Percentiles rank a stretch among this genome's conserved stretches.
Evolutionary conservation across 2,797 vertebrate species (phyloP).

Genomic region (Cichlasoma orientale): DNA sequence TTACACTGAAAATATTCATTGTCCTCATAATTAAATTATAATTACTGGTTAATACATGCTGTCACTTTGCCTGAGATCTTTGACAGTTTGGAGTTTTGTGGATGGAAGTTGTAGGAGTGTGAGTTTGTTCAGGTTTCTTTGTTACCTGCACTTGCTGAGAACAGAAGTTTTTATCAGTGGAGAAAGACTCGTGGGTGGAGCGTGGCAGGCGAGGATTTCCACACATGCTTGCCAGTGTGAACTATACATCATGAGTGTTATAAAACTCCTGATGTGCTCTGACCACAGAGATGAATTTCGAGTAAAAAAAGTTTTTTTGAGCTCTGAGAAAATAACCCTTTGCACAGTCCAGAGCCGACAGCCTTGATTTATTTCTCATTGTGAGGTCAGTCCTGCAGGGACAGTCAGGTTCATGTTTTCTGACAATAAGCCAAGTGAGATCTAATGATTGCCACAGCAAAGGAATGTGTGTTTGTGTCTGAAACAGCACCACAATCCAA

Average conservation of each 20-base stretch:
- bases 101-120: constrained; percentile 19
- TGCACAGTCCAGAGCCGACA: constrained; percentile 1
- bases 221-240: constrained; percentile 18
- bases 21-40: neutral
- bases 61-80: neutral
- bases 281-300: constrained; percentile 5
- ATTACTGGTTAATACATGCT: neutral
- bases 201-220: constrained; percentile 35
- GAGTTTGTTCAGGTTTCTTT: constrained; percentile 4
- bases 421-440: constrained; percentile 37
- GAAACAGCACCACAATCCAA: constrained; percentile 29
- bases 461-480: constrained; percentile 38
- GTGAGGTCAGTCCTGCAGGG: constrained; percentile 48
- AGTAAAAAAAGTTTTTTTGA: constrained; percentile 1
- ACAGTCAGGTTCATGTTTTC: constrained; percentile 25
- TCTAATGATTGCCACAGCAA: neutral
- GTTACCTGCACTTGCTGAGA: constrained; percentile 21
- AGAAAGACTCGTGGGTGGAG: constrained; percentile 27
- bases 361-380: constrained; percentile 29
- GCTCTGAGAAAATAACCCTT: constrained; percentile 47
- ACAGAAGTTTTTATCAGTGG: constrained; percentile 30
- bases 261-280: constrained; percentile 20
- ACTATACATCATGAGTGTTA: constrained; percentile 2
- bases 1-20: neutral
- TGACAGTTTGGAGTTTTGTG: neutral